Percentiles rank a stretch among this genome's conserved stretches.
phyloP scores from a whole-genome alignment of 2,888 invertebrate genomes.

The Mimas tiliae region DNA sequence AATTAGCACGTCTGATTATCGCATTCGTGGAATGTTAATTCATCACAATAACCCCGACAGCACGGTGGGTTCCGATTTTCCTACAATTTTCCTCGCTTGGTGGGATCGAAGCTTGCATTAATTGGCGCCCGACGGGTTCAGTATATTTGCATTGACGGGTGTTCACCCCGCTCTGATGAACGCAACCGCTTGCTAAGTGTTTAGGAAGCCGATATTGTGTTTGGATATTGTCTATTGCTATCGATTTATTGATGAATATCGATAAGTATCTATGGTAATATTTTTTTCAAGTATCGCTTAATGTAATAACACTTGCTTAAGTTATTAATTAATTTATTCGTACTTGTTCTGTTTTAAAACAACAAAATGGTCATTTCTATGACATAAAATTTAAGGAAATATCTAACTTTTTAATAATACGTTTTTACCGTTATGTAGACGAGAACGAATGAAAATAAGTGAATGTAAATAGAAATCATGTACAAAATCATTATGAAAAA shows the following conservation, averaged over 20 bases:
- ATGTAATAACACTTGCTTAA: too few relatives aligned
- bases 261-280: not conserved
- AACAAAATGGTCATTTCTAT: too few relatives aligned
- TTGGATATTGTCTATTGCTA: slow-evolving; percentile 7
- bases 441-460: too few relatives aligned
- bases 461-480: slow-evolving; percentile 3
- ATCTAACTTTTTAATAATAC: not conserved
- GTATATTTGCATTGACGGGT: slow-evolving; percentile 66
- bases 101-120: slow-evolving; percentile 44
- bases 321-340: too few relatives aligned
- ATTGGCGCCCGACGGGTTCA: slow-evolving; percentile 59
- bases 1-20: slow-evolving; percentile 17
- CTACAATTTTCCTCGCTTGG: slow-evolving; percentile 46
- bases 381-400: too few relatives aligned
- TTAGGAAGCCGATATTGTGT: slow-evolving; percentile 11
- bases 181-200: slow-evolving; percentile 10
- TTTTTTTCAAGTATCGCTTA: too few relatives aligned
- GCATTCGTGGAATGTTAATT: slow-evolving; percentile 15
- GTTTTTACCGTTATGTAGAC: too few relatives aligned
- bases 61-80: slow-evolving; percentile 39
- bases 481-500: not conserved
- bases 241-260: not conserved
- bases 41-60: slow-evolving; percentile 12
- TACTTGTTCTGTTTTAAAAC: too few relatives aligned
- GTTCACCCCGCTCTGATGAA: slow-evolving; percentile 52